These are phyloP conservation scores for Cygnus atratus DNA, from an alignment of 2,113 vertebrate genomes.

Conservation along the genomic window DNA sequence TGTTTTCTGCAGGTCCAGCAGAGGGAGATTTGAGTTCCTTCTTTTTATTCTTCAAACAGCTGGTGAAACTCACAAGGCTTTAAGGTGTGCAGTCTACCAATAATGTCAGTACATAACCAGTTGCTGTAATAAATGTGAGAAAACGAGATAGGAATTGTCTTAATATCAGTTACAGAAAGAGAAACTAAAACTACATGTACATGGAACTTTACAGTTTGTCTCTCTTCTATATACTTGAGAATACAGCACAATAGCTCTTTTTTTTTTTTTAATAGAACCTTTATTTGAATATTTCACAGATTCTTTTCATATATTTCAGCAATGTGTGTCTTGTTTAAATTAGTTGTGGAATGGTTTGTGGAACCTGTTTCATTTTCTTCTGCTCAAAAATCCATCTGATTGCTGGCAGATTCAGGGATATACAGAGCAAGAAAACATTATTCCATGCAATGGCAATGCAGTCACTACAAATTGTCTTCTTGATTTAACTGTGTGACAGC, in stretches of 20 bases:
- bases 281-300: background rate
- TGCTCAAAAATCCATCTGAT: constrained; percentile 42
- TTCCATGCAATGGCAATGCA: background rate
- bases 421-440: background rate
- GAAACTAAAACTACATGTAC: background rate
- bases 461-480: constrained; percentile 39
- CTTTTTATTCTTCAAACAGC: background rate
- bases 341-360: background rate
- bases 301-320: background rate
- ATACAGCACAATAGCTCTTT: background rate
- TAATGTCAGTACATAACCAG: fast-evolving
- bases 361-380: background rate
- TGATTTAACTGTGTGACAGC: constrained; percentile 3
- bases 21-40: background rate
- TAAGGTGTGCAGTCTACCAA: background rate
- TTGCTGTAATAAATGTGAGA: background rate
- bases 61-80: background rate
- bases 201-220: background rate
- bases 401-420: constrained; percentile 5
- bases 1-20: background rate
- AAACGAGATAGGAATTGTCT: background rate
- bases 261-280: background rate
- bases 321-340: background rate
- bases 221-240: background rate
- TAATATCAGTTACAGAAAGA: background rate